phyloP scores from a whole-genome alignment of 2,113 vertebrate genomes.

The Setophaga petechia region DNA sequence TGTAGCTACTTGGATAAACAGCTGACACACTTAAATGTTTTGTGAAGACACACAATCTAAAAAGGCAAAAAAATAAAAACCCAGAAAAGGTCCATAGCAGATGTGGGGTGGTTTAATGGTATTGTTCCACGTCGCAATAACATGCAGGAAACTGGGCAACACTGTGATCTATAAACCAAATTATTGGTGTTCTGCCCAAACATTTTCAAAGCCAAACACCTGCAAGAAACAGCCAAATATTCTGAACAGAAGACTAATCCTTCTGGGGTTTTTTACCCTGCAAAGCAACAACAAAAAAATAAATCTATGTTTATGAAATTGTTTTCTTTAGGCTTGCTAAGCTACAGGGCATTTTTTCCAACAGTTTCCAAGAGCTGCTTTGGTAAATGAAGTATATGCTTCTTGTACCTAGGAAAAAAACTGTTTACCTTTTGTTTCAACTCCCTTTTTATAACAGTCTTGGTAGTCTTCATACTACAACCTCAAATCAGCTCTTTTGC shows the following conservation, averaged over 20 bases:
- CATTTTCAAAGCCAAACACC: constrained; percentile 40
- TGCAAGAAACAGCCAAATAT: constrained; percentile 16
- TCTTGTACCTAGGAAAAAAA: not conserved
- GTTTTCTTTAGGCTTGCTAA: not conserved
- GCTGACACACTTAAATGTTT: not conserved
- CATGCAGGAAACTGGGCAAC: constrained; percentile 31
- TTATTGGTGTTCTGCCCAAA: constrained; percentile 41
- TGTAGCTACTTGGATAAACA: constrained; percentile 16
- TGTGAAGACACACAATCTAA: not conserved
- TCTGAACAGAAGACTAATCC: not conserved
- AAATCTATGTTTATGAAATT: not conserved
- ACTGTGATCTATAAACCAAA: constrained; percentile 39
- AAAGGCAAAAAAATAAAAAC: not conserved
- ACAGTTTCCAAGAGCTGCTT: not conserved
- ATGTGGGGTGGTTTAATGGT: not conserved
- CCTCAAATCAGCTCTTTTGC: not conserved
- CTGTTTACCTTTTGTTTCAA: not conserved
- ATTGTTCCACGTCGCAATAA: constrained; percentile 33
- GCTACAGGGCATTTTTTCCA: not conserved
- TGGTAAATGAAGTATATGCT: not conserved
- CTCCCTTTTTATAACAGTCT: not conserved
- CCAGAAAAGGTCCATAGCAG: not conserved
- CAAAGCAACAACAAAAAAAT: not conserved
- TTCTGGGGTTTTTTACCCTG: not conserved
- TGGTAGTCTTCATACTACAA: not conserved